Percentiles rank a stretch among this genome's conserved stretches.
Evolutionary conservation across 2,888 invertebrate genomes (phyloP).

Genomic region (Drosophila glabriapex): DNA sequence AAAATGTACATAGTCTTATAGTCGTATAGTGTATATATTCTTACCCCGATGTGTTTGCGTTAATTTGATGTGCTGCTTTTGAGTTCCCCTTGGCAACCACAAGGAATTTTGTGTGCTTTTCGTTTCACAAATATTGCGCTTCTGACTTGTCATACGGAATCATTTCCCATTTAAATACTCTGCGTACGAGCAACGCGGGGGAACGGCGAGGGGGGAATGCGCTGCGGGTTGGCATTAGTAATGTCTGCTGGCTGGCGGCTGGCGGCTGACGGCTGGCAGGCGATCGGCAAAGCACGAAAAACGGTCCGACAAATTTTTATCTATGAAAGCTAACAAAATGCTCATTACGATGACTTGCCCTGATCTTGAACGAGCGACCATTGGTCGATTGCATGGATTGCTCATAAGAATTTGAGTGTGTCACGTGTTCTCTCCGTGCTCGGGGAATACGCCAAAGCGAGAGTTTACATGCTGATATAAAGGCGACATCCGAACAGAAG

Average conservation of each 20-base stretch:
- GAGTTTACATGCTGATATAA: constrained; percentile 40
- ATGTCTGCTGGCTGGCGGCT: constrained; percentile 26
- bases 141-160: constrained; percentile 74
- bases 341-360: constrained; percentile 13
- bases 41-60: constrained; percentile 22
- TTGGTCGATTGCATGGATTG: constrained; percentile 28
- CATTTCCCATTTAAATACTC: constrained; percentile 74
- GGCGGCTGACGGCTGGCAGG: constrained; percentile 8
- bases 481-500: constrained; percentile 19
- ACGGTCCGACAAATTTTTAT: constrained; percentile 33
- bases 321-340: constrained; percentile 30
- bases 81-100: constrained; percentile 44
- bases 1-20: constrained; percentile 12
- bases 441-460: constrained; percentile 67
- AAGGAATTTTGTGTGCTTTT: constrained; percentile 45
- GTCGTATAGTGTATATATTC: constrained; percentile 4
- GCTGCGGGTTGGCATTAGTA: constrained; percentile 50
- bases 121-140: constrained; percentile 65
- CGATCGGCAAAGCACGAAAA: constrained; percentile 13
- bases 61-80: constrained; percentile 7
- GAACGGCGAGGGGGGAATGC: background rate
- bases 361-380: constrained; percentile 39
- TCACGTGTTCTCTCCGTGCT: constrained; percentile 67
- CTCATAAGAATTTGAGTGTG: constrained; percentile 20
- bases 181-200: constrained; percentile 10